Base-by-base conservation (phyloP, 2,888 invertebrate genomes). In the Machimus atricapillus region DNA sequence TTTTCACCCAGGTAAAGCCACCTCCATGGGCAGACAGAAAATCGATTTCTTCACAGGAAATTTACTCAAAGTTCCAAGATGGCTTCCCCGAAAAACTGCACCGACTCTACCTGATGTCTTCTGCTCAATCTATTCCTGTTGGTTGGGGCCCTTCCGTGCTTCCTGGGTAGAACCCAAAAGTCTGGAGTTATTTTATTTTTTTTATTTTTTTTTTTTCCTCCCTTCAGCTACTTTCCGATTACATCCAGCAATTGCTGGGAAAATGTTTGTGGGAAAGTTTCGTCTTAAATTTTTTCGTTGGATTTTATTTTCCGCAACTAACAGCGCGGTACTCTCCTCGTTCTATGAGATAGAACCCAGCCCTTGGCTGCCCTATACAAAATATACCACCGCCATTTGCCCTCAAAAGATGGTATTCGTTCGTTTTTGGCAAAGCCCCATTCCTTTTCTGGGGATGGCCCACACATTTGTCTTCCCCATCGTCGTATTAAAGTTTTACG, bases 401-500 rank as follows among this genome's bases (percentile, higher is more conserved):
- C 52, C 52, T 31, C 52, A 52, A 74, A 66, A 31, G 74, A 16
- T 40, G 40, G 40, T 27, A 27, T 73, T 37, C 73, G 23, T 85
- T 66, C 66, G 66, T 66, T 66, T 85, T 85, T 85, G 74, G 74
- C 85, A 74, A 74, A 66, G 4, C 23, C 23, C 23, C 66, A 19
- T 19, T 23, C 23, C 66, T 19, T 27, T 12, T 27, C 12, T 46
- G 9, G n/a, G 40, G 73, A 74, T 74, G 74, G 52, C 85, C 74
- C 31, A 73, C 85, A 85, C 74, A 74, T 85, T 74, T 85, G 85
- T 74, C 43, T 85, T 85, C 43, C 16, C 19, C n/a, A 46, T 31
- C n/a, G 73, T 43, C 85, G 74, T 85, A 85, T 85, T 85, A 85
- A 85, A 85, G 85, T 85, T 85, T 85, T 85, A 85, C 85, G 85